Conservation (phyloP, 92 coral and sea anemone genomes). For the Hydrozoanthus gracilis region DNA sequence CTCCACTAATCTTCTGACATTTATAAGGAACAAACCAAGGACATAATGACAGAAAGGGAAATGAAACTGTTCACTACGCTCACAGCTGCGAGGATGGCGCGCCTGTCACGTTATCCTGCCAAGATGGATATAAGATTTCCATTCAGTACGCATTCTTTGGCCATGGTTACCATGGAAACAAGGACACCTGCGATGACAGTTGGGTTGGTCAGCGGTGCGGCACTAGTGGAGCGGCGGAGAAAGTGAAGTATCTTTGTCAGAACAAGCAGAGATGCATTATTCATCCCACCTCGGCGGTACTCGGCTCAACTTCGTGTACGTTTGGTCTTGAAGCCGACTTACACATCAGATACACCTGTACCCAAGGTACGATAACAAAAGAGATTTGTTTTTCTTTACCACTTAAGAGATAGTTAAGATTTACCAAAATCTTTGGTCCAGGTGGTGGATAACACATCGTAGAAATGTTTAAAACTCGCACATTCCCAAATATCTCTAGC, state of each 20-base stretch:
- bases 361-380: constrained; percentile 44
- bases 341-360: constrained; percentile 59
- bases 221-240: constrained; percentile 19
- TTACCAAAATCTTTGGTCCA: not conserved
- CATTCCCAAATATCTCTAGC: too few species aligned
- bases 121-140: constrained; percentile 34
- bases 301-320: constrained; percentile 65
- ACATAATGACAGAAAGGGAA: not conserved
- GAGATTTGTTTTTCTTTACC: not conserved
- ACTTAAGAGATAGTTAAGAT: not conserved
- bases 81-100: constrained; percentile 48
- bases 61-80: not conserved
- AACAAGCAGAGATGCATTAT: constrained; percentile 52
- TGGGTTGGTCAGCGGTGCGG: constrained; percentile 65
- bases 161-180: constrained; percentile 51
- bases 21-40: not conserved
- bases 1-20: too few species aligned
- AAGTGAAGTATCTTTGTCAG: constrained; percentile 65
- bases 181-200: constrained; percentile 58
- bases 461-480: too few species aligned
- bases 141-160: constrained; percentile 42
- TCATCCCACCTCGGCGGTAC: constrained; percentile 59
- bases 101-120: constrained; percentile 22
- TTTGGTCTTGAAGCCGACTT: constrained; percentile 70
- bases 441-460: not conserved